These are phyloP conservation scores for Prionailurus viverrinus DNA, from an alignment of 2,113 vertebrate species.

Conservation along the genomic window DNA sequence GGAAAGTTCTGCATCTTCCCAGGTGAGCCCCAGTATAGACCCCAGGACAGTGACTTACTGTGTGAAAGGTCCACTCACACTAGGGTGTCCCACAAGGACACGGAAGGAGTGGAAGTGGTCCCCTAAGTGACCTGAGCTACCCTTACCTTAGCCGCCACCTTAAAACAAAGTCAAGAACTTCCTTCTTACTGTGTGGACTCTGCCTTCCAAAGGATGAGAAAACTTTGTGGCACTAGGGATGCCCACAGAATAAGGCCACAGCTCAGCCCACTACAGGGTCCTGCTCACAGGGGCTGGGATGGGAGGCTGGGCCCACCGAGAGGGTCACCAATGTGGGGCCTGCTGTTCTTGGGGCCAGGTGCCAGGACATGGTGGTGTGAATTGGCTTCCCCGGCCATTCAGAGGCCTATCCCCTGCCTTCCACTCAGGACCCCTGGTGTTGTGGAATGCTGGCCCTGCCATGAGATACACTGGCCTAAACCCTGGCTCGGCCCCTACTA, in stretches of 20 bases:
- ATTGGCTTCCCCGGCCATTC: not conserved
- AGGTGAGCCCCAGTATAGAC: not conserved
- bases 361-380: not conserved
- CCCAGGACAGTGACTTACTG: not conserved
- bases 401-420: not conserved
- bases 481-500: not conserved
- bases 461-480: not conserved
- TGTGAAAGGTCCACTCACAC: not conserved
- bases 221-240: accelerated
- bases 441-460: not conserved
- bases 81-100: not conserved
- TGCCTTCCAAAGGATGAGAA: not conserved
- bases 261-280: not conserved
- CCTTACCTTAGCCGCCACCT: not conserved
- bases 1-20: not conserved
- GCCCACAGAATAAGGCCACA: not conserved
- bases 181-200: not conserved
- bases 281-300: not conserved
- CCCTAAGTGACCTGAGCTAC: not conserved
- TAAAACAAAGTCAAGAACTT: not conserved
- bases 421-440: not conserved
- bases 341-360: not conserved
- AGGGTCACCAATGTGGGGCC: not conserved
- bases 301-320: not conserved
- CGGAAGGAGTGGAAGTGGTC: not conserved